Conservation (phyloP, 1,140 invertebrate genomes). For the Drosophila obscura region DNA sequence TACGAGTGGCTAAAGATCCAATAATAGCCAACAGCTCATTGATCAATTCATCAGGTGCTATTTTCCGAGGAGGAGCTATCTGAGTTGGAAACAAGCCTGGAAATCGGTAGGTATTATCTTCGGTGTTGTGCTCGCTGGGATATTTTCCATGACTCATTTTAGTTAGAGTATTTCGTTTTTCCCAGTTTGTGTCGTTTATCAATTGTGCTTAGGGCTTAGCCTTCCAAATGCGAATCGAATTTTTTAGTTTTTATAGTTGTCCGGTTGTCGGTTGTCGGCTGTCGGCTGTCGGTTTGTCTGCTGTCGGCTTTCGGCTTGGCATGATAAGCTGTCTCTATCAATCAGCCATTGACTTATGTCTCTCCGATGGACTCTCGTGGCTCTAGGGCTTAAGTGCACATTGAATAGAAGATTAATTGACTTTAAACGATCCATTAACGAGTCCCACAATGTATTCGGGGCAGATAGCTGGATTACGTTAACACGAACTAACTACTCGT, state of each 20-base stretch:
- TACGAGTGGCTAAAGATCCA: constrained; percentile 8
- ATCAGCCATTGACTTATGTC: constrained; percentile 56
- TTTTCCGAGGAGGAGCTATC: constrained; percentile 31
- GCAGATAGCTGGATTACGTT: too few relatives aligned
- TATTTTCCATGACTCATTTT: constrained; percentile 26
- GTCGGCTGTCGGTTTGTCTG: not conserved
- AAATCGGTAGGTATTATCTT: not conserved
- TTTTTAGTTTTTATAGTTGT: not conserved
- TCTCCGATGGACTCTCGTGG: constrained; percentile 28
- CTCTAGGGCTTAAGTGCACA: constrained; percentile 28
- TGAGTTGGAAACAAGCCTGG: constrained; percentile 28
- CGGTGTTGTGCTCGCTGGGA: too few relatives aligned
- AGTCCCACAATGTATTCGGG: too few relatives aligned
- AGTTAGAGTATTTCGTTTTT: constrained; percentile 11
- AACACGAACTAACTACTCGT: too few relatives aligned
- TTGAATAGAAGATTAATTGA: constrained; percentile 42
- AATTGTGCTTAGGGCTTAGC: constrained; percentile 30
- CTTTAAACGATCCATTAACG: constrained; percentile 42
- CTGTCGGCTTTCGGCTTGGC: not conserved
- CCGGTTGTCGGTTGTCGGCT: not conserved
- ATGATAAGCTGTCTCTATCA: constrained; percentile 51
- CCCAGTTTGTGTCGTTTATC: constrained; percentile 24
- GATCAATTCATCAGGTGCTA: constrained; percentile 1
- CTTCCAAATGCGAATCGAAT: constrained; percentile 8
- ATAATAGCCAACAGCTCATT: constrained; percentile 22